phyloP scores from a whole-genome alignment of 2,888 invertebrate species.

The Clunio marinus region DNA sequence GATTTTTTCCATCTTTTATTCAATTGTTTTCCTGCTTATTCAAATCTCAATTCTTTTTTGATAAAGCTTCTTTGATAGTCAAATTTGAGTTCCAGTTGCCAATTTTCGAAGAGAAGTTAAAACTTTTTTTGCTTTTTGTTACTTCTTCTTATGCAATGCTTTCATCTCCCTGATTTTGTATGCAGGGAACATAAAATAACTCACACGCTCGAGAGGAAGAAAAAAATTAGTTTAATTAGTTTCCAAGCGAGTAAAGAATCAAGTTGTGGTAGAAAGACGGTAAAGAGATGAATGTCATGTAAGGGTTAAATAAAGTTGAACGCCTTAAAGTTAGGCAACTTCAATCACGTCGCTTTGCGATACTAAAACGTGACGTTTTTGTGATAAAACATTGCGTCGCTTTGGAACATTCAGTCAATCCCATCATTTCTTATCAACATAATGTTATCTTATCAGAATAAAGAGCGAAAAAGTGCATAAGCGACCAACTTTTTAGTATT shows the following conservation, averaged over 20 bases:
- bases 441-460: background rate
- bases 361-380: background rate
- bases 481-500: background rate
- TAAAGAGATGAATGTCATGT: too few species aligned
- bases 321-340: conserved; percentile 16
- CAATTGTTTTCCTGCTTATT: too few species aligned
- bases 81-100: too few species aligned
- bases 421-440: background rate
- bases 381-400: background rate
- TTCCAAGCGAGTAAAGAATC: conserved; percentile 5
- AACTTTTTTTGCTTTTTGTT: background rate
- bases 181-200: background rate
- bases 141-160: too few species aligned
- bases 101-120: background rate
- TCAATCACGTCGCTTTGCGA: background rate
- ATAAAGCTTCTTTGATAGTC: too few species aligned
- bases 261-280: background rate
- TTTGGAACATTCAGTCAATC: background rate
- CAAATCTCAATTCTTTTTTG: too few species aligned
- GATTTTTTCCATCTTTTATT: conserved; percentile 9
- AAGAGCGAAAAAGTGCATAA: background rate
- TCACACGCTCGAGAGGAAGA: conserved; percentile 7
- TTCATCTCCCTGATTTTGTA: conserved; percentile 18
- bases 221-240: conserved; percentile 6
- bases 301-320: too few species aligned